phyloP scores from a whole-genome alignment of 2,888 invertebrate species.

The Linnaemya tessellans region DNA sequence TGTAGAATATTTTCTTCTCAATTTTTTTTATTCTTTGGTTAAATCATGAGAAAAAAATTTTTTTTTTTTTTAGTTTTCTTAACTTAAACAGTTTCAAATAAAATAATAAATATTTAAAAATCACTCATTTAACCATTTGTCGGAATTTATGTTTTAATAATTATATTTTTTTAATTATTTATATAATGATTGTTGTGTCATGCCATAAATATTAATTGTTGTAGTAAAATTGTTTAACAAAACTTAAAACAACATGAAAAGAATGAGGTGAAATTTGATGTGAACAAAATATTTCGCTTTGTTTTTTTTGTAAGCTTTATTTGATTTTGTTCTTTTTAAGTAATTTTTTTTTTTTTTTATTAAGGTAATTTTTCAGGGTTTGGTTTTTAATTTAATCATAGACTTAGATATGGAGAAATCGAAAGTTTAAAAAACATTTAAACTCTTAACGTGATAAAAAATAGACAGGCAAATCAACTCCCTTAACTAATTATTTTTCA shows the following conservation, averaged over 20 bases:
- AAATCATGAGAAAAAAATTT: constrained; percentile 32
- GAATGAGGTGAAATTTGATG: constrained; percentile 42
- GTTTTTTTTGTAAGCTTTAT: constrained; percentile 36
- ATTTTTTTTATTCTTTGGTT: constrained; percentile 47
- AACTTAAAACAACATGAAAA: constrained; percentile 55
- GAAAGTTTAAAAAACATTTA: too few species aligned
- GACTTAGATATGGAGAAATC: too few species aligned
- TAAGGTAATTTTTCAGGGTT: neutral
- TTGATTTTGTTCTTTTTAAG: constrained; percentile 39
- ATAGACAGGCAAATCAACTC: too few species aligned
- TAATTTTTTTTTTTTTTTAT: neutral
- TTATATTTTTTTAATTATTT: constrained; percentile 50
- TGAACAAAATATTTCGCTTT: constrained; percentile 59
- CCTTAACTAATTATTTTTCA: too few species aligned
- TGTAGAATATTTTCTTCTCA: constrained; percentile 16
- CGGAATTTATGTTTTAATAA: constrained; percentile 54
- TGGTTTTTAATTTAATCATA: constrained; percentile 2
- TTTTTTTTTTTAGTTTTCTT: constrained; percentile 32
- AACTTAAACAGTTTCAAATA: constrained; percentile 16
- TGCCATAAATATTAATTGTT: constrained; percentile 77
- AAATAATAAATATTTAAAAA: constrained; percentile 36
- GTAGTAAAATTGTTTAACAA: constrained; percentile 68
- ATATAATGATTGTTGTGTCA: constrained; percentile 80
- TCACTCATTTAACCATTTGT: constrained; percentile 63
- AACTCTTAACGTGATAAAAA: too few species aligned